phyloP scores from a whole-genome alignment of 2,797 vertebrate species.

The Xiphorhynchus erythropygius region DNA sequence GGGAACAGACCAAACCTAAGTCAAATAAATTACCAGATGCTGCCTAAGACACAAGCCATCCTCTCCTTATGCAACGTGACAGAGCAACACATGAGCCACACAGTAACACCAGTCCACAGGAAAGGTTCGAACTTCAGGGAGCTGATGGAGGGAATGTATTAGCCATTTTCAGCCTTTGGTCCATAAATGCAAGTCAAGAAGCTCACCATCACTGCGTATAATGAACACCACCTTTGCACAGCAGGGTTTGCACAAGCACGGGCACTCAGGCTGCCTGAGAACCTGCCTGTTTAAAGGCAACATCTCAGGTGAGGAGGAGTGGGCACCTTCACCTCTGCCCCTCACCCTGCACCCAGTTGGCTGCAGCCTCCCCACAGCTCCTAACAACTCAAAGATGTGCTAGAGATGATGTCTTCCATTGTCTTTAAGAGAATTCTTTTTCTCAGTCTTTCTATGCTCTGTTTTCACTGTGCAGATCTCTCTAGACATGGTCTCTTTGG shows the following conservation, averaged over 20 bases:
- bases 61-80: neutral
- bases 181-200: neutral
- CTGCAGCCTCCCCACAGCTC: neutral
- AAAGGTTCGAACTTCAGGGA: neutral
- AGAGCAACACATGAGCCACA: neutral
- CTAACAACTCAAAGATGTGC: neutral
- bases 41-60: neutral
- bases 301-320: neutral
- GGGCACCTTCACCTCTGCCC: neutral
- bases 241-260: neutral
- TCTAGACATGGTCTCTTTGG: neutral
- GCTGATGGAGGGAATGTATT: neutral
- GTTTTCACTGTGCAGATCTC: neutral
- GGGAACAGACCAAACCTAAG: neutral
- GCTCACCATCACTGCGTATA: neutral
- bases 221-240: neutral
- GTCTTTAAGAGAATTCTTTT: neutral
- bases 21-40: rapidly evolving
- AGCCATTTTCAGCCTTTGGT: neutral
- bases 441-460: neutral
- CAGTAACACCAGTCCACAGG: neutral
- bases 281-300: neutral
- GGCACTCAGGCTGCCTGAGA: neutral
- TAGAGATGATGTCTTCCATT: neutral
- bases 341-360: neutral